Conservation (phyloP, 2,888 invertebrate genomes). For the Phytoseiulus persimilis region DNA sequence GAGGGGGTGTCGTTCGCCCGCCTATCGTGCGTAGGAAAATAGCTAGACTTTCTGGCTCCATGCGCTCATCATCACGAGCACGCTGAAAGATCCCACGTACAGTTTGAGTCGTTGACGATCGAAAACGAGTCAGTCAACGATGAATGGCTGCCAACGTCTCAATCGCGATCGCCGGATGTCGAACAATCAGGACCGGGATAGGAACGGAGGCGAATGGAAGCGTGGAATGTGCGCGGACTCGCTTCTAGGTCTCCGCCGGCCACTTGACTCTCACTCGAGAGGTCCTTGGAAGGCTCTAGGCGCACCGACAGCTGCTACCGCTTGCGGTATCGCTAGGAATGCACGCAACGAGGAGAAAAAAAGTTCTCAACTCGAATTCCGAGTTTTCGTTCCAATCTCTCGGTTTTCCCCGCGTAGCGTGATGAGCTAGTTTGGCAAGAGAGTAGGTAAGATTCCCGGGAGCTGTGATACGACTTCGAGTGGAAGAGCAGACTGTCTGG, state of each 20-base stretch:
- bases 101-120: too few relatives aligned
- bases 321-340: too few relatives aligned
- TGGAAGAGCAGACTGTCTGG: background rate
- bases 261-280: background rate
- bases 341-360: too few relatives aligned
- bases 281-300: background rate
- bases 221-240: background rate
- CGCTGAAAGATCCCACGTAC: too few relatives aligned
- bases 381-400: background rate
- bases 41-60: too few relatives aligned
- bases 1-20: too few relatives aligned
- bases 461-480: background rate
- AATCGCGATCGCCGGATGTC: background rate
- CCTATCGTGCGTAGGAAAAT: too few relatives aligned
- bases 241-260: background rate
- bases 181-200: background rate
- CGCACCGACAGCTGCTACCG: background rate
- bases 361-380: too few relatives aligned
- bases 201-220: background rate
- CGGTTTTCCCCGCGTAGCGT: background rate
- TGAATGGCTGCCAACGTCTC: background rate
- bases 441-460: background rate
- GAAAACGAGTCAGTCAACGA: too few relatives aligned
- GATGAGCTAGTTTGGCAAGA: background rate
- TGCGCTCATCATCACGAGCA: too few relatives aligned